phyloP scores from a whole-genome alignment of 2,888 invertebrate genomes.

The Listrodromus nycthemerus region DNA sequence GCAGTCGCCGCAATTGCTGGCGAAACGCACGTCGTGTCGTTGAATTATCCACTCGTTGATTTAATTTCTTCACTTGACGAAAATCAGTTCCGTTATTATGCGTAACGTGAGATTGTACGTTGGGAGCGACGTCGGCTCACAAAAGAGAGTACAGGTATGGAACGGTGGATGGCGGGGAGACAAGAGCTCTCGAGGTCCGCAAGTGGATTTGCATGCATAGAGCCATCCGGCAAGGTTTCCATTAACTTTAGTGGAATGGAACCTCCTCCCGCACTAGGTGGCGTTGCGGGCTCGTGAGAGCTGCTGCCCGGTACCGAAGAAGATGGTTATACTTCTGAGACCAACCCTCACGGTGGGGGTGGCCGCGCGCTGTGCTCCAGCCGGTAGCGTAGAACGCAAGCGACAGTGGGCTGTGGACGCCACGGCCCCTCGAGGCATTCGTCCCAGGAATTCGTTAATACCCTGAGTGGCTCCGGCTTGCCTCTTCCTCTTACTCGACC shows the following conservation, averaged over 20 bases:
- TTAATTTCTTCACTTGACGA: conserved; percentile 12
- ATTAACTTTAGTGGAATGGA: conserved; percentile 68
- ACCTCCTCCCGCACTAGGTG: conserved; percentile 10
- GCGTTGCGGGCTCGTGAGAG: conserved; percentile 19
- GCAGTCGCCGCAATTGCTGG: neutral
- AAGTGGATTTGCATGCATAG: conserved; percentile 71
- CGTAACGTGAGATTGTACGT: conserved; percentile 15
- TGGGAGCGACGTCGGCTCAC: conserved; percentile 20
- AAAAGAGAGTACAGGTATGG: conserved; percentile 1
- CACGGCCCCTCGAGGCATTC: conserved; percentile 54
- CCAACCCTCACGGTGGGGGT: conserved; percentile 32
- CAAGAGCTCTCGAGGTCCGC: conserved; percentile 34
- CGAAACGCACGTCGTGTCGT: neutral
- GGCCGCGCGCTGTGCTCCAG: conserved; percentile 21
- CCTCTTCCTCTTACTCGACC: conserved; percentile 28
- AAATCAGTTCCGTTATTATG: conserved; percentile 24
- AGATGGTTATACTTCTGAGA: conserved; percentile 66
- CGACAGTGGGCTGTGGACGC: conserved; percentile 36
- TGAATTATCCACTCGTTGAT: conserved; percentile 23
- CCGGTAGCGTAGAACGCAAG: conserved; percentile 39
- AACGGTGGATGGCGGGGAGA: conserved; percentile 12
- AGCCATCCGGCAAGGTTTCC: conserved; percentile 67
- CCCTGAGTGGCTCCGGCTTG: conserved; percentile 57
- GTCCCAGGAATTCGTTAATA: conserved; percentile 64
- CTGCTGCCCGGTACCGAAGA: conserved; percentile 47